These are phyloP conservation scores for Dolichomitus sp. DNA, from an alignment of 2,888 invertebrate genomes.

Conservation along the genomic window DNA sequence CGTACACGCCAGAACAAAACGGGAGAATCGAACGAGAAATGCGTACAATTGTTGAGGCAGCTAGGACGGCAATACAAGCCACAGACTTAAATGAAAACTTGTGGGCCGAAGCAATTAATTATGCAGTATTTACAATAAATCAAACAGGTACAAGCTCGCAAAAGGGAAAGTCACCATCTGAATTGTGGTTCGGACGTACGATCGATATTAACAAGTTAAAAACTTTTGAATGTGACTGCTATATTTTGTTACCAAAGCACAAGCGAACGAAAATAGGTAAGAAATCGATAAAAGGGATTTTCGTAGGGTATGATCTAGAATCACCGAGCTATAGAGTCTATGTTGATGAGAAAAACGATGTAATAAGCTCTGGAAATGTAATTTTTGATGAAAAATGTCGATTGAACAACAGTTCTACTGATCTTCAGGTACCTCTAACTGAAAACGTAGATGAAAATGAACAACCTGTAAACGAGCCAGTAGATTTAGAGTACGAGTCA, in stretches of 20 bases:
- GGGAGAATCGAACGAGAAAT: constrained; percentile 79
- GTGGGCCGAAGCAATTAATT: constrained; percentile 19
- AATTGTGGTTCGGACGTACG: constrained; percentile 67
- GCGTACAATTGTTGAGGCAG: constrained; percentile 78
- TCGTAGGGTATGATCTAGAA: constrained; percentile 73
- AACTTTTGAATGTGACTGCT: constrained; percentile 64
- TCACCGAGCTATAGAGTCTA: constrained; percentile 69
- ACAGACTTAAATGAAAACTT: constrained; percentile 36
- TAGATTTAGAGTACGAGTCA: constrained; percentile 56
- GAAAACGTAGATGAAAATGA: constrained; percentile 43
- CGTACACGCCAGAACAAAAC: constrained; percentile 79
- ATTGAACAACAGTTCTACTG: constrained; percentile 16
- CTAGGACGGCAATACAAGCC: constrained; percentile 71
- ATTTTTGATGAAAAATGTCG: constrained; percentile 64
- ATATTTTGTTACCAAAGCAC: constrained; percentile 57
- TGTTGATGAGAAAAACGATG: constrained; percentile 58
- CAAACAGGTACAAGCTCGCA: constrained; percentile 64
- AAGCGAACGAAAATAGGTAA: constrained; percentile 61
- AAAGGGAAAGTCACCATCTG: constrained; percentile 58
- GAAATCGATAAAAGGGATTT: constrained; percentile 62
- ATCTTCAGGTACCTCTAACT: constrained; percentile 37
- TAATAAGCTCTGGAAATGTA: constrained; percentile 68
- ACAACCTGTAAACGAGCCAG: constrained; percentile 31
- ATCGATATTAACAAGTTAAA: constrained; percentile 56
- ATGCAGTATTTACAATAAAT: constrained; percentile 66